phyloP scores from a whole-genome alignment of 2,797 vertebrate genomes.

The Rhinella marina region DNA sequence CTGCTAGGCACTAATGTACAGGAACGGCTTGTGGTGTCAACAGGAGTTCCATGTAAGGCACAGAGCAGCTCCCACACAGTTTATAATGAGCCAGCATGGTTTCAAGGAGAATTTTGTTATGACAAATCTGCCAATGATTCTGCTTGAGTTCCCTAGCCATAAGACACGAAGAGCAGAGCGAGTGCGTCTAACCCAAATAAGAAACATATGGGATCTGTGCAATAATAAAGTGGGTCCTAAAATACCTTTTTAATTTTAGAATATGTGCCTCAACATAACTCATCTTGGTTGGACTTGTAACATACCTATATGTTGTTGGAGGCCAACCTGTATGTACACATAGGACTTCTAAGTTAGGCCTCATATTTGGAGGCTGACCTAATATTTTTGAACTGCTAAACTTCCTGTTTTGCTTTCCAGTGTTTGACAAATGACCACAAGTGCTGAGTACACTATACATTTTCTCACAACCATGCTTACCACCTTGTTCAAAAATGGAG shows the following conservation, averaged over 20 bases:
- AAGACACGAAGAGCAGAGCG: background rate
- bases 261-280: constrained; percentile 72
- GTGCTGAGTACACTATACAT: constrained; percentile 57
- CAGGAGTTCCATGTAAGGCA: background rate
- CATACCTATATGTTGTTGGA: background rate
- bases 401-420: constrained; percentile 49
- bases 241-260: constrained; percentile 70
- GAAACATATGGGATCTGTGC: constrained; percentile 76
- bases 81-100: constrained; percentile 10
- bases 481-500: background rate
- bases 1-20: background rate
- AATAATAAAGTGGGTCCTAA: constrained; percentile 67
- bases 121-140: constrained; percentile 37
- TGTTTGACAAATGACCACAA: constrained; percentile 54
- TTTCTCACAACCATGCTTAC: constrained; percentile 19
- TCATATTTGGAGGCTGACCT: background rate
- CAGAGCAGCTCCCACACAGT: background rate
- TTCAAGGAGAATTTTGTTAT: constrained; percentile 26
- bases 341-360: background rate
- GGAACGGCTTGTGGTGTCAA: background rate
- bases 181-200: constrained; percentile 68
- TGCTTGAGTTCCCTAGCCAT: background rate
- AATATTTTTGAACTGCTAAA: constrained; percentile 49
- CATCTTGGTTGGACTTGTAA: constrained; percentile 68
- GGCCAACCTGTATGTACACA: background rate